phyloP scores from a whole-genome alignment of 2,113 vertebrate species.

The Rattus norvegicus region DNA sequence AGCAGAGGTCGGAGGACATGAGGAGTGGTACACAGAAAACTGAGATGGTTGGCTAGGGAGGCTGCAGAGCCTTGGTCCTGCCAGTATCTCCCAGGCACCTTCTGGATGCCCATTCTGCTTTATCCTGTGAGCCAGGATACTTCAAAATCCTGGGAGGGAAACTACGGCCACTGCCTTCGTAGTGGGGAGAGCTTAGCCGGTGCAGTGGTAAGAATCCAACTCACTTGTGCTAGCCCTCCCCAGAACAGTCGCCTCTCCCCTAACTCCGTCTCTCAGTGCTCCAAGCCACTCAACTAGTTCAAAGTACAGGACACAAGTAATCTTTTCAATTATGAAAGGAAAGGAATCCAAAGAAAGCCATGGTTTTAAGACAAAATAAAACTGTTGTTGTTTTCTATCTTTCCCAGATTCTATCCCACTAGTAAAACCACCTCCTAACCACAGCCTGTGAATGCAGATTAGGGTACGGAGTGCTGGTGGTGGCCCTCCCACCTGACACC shows the following conservation, averaged over 20 bases:
- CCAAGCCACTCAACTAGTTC: background rate
- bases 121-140: background rate
- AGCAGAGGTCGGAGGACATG: background rate
- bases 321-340: background rate
- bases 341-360: background rate
- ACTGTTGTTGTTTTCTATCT: background rate
- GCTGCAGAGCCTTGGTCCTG: fast-evolving
- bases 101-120: background rate
- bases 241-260: background rate
- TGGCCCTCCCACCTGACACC: fast-evolving
- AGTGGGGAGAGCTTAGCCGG: no score
- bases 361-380: background rate
- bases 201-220: no score
- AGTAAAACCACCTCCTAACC: background rate
- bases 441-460: background rate
- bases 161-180: background rate
- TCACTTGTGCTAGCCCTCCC: background rate
- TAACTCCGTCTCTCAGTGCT: no score
- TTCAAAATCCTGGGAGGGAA: background rate
- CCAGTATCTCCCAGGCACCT: background rate
- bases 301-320: background rate
- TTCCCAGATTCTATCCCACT: background rate
- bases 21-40: background rate
- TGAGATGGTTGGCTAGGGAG: background rate
- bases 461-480: background rate